These are phyloP conservation scores for Eupithecia vulgata DNA, from an alignment of 2,888 invertebrate species.

Conservation along the genomic window DNA sequence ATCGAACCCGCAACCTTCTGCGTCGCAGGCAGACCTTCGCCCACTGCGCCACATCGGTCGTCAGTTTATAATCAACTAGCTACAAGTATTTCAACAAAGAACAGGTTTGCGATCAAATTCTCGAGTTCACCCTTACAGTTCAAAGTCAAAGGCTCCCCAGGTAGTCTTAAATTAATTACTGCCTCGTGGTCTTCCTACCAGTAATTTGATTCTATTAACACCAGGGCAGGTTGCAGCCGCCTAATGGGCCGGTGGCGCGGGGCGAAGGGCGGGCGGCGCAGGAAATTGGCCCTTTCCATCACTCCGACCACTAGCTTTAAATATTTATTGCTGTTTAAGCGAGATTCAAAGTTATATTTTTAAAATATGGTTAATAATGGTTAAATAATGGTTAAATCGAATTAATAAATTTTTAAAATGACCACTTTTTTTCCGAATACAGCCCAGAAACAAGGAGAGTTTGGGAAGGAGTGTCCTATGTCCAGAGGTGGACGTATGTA, in stretches of 20 bases:
- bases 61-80: not conserved
- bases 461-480: no score
- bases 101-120: not conserved
- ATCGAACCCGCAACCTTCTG: no score
- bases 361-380: not conserved
- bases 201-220: slow-evolving; percentile 59
- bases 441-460: not conserved
- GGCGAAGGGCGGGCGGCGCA: slow-evolving; percentile 19
- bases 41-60: no score
- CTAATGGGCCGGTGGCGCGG: slow-evolving; percentile 43
- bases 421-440: not conserved
- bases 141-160: slow-evolving; percentile 11
- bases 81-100: not conserved
- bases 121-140: not conserved
- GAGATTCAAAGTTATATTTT: slow-evolving; percentile 18
- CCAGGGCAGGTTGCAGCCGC: slow-evolving; percentile 47
- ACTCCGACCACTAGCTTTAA: slow-evolving; percentile 30
- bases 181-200: slow-evolving; percentile 39
- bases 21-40: no score
- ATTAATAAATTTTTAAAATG: not conserved
- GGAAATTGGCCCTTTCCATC: slow-evolving; percentile 47
- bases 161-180: slow-evolving; percentile 26
- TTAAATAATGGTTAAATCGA: not conserved
- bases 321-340: slow-evolving; percentile 35
- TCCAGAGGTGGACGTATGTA: not conserved